Evolutionary conservation across 2,797 vertebrate species (phyloP).

Genomic region (Leptatherina wallacei): DNA sequence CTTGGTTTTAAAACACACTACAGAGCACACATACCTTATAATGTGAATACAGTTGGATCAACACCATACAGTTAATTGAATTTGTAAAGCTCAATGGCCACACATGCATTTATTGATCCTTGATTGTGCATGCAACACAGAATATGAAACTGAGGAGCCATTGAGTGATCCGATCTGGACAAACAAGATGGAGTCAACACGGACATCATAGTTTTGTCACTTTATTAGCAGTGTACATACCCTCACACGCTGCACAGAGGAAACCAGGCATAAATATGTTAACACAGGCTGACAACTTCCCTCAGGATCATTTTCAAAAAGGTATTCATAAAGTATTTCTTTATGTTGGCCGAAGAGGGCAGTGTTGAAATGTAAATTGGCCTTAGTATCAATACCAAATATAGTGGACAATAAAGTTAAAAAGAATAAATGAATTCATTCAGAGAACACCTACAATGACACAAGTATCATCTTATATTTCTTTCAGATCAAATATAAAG

Average conservation of each 20-base stretch:
- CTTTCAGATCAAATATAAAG: background rate
- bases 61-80: slow-evolving; percentile 7
- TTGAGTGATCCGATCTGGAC: slow-evolving; percentile 38
- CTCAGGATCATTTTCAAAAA: slow-evolving; percentile 3
- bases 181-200: slow-evolving; percentile 56
- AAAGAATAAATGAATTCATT: background rate
- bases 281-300: slow-evolving; percentile 1
- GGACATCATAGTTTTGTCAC: slow-evolving; percentile 43
- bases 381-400: background rate
- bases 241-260: slow-evolving; percentile 84
- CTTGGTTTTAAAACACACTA: background rate
- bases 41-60: slow-evolving; percentile 31
- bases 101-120: slow-evolving; percentile 36
- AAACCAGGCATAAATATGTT: slow-evolving; percentile 69
- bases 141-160: slow-evolving; percentile 30
- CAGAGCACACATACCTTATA: slow-evolving; percentile 1
- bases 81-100: slow-evolving; percentile 8
- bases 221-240: slow-evolving; percentile 77
- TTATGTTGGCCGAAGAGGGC: background rate
- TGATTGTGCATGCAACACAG: slow-evolving; percentile 57
- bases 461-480: background rate
- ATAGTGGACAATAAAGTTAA: background rate
- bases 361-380: background rate
- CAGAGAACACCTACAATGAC: background rate
- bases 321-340: background rate